A percentile compares a stretch with the other conserved stretches of the same genome.
Evolutionary conservation across 2,888 invertebrate genomes (phyloP).

Genomic region (Argyresthia goedartella): DNA sequence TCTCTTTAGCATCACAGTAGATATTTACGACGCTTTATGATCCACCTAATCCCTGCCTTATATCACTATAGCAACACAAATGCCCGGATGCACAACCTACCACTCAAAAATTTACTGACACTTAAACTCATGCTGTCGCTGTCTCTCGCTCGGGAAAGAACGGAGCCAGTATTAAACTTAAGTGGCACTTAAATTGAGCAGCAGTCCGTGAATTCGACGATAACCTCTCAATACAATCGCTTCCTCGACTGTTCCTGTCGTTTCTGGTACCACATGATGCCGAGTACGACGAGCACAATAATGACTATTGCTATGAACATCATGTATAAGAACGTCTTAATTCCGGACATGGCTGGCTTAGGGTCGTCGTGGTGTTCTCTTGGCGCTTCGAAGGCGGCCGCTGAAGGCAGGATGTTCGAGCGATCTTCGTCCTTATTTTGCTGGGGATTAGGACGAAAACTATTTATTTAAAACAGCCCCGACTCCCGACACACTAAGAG

Average conservation of each 20-base stretch:
- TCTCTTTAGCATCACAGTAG: too few relatives aligned
- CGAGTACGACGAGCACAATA: constrained; percentile 87
- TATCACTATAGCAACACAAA: neutral
- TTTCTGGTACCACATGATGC: constrained; percentile 94
- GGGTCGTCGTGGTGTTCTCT: constrained; percentile 92
- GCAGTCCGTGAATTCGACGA: neutral
- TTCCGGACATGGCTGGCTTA: constrained; percentile 89
- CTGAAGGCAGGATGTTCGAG: constrained; percentile 88
- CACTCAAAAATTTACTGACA: neutral
- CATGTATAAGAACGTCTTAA: constrained; percentile 92
- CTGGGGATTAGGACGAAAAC: constrained; percentile 29
- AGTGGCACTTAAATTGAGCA: neutral
- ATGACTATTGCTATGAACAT: constrained; percentile 86
- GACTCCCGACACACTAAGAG: too few relatives aligned
- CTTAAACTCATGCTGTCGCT: too few relatives aligned
- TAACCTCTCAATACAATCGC: constrained; percentile 71
- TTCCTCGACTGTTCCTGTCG: constrained; percentile 91
- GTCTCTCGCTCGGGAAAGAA: too few relatives aligned
- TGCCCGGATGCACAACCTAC: neutral
- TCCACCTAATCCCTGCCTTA: neutral
- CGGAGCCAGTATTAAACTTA: neutral
- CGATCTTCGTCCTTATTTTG: constrained; percentile 78
- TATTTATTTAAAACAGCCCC: neutral
- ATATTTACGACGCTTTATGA: too few relatives aligned
- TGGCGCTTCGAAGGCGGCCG: constrained; percentile 90